Evolutionary conservation across 2,113 vertebrate genomes (phyloP), one percentile per base, ranked within the genome.

Genomic region (Macquaria australasica): DNA sequence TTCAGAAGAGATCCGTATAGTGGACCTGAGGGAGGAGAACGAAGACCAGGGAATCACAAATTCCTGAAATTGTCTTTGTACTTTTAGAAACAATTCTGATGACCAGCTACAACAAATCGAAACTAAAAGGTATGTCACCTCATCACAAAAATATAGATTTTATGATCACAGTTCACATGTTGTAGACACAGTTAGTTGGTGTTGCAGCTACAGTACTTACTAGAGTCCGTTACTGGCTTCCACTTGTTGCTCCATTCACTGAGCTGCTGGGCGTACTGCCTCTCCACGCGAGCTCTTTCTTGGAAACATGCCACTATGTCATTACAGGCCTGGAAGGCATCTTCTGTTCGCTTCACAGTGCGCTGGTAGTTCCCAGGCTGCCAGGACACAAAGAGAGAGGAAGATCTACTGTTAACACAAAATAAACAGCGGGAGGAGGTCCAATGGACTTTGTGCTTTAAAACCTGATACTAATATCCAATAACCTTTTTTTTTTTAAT

Each of bases 241-340:
- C 96, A 97, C 84, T 97, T 97, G 92, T 88, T 95, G 89, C 94
- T 96, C 97, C 97, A 97, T 43, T 96, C 96, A 0, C 91, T 95
- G 67, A 97, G 96, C 91, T 97, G 96, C 91, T 96, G 94, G 0
- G 96, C 96, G 31, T 97, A 97, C 85, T 95, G 96, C 45, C 95
- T 64, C 91, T 97, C 97, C 72, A 97, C 94, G 3, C 96, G 96
- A 0, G 97, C 96, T 18, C 97, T 76, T 88, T 97, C 97, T 68
- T 96, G 96, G 93, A 97, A 96, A 81, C 97, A 97, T 0, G 92
- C 72, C 82, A 96, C 93, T 5, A 97, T 95, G 89, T 97, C 96
- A 43, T 96, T 96, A 56, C 96, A 97, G 37, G 96, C 94, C 82
- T 95, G 96, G 90, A 96, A 96, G 18, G 96, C 88, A 28, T 97